Base-by-base conservation (phyloP, 2,888 invertebrate species). In the Mimumesa dahlbomi region DNA sequence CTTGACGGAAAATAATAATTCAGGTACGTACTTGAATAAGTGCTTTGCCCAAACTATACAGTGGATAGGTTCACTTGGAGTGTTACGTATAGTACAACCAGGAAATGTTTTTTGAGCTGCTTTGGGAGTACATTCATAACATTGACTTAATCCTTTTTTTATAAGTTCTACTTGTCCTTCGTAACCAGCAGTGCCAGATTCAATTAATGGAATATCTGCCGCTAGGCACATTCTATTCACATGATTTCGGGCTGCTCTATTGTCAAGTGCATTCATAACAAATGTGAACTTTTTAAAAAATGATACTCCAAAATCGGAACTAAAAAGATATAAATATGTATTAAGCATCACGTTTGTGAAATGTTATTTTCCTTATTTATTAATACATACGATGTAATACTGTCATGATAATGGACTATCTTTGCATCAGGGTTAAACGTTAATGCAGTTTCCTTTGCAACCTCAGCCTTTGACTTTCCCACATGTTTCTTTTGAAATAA, bases 11-110 rank as follows among this genome's bases (percentile, higher is more conserved):
- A 54, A 45, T 22, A 53, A 14, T 48, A 18, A 43, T 57, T 46
- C 9, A 11, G 43, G 67, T 22, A 43, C 54, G 49, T 90, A 96
- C 95, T 98, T 98, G 90, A 99, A 99, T 7, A 99, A 92, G 91
- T 98, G 98, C 90, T 99, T 99, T 0, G 98, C 96, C 99, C 99
- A 99, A 16, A 99, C 98, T 79, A 99, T 98, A 89, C 99, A 99
- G 90, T 99, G 99, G 80, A 99, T 98, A 0, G 97, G 97, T 89
- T 99, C 99, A 0, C 98, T 98, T 0, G 99, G 99, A 0, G 99
- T 99, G 88, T 99, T 99, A 40, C 99, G 92, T 79, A 99, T 99
- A 1, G 99, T 99, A 89, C 99, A 99, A 0, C 98, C 98, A 0
- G 99, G 99, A 90, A 94, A 99, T 4, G 96, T 94, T 88, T 97